Conservation (phyloP, 2,113 vertebrate species). For the Lepus americanus region DNA sequence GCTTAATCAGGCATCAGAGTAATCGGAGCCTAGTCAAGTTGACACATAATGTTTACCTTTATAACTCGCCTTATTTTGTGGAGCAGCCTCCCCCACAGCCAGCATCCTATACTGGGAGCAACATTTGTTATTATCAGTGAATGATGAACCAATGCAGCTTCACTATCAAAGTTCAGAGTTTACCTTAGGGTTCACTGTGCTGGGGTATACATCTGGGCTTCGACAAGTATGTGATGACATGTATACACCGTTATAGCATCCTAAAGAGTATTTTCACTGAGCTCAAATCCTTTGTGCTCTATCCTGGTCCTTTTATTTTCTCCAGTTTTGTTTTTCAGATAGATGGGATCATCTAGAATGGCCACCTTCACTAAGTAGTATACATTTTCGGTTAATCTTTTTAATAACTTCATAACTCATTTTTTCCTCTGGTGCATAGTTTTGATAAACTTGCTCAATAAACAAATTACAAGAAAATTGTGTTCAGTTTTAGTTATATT, state of each 20-base stretch:
- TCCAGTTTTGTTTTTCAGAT: neutral
- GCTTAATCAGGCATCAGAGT: neutral
- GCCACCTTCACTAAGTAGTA: neutral
- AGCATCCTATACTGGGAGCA: neutral
- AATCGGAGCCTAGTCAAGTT: neutral
- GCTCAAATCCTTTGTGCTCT: neutral
- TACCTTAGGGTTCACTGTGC: neutral
- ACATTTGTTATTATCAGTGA: neutral
- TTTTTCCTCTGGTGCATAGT: slow-evolving; percentile 47
- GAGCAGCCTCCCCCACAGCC: neutral
- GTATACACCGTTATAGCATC: neutral
- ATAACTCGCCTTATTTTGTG: neutral
- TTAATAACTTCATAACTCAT: neutral
- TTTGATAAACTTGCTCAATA: slow-evolving; percentile 93
- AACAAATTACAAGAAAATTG: slow-evolving; percentile 94
- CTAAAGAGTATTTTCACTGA: neutral
- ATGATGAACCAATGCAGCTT: neutral
- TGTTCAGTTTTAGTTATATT: slow-evolving; percentile 91
- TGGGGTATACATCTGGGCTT: neutral
- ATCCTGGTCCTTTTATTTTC: neutral
- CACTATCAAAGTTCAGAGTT: neutral
- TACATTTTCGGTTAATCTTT: neutral
- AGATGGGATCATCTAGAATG: neutral
- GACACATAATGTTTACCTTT: neutral
- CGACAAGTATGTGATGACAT: neutral